Base-by-base conservation (phyloP, 2,797 vertebrate genomes). In the Microtus obscurus region DNA sequence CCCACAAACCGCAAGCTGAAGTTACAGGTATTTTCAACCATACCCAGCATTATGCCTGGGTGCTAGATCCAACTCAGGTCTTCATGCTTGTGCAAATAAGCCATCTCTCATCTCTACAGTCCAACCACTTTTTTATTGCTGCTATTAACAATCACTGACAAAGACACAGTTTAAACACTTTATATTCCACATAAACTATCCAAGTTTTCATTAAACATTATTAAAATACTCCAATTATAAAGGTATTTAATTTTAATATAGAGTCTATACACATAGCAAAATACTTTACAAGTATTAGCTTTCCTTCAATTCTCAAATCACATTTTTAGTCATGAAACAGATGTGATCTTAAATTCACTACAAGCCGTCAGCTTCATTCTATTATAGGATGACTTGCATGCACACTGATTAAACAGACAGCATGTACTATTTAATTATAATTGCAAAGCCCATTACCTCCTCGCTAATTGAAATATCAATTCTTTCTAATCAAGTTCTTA, bases 401-500 rank as follows among this genome's bases (percentile, higher is more conserved):
- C 27, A 85, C 34, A 89, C 48, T 93, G 95, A 95, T 85, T 96
- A 93, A 89, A 87, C 16, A 94, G 27, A 93, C 34, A 95, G 61
- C 5, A 40, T 80, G 53, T 29, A 95, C 91, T 95, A 95, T 90
- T 96, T 93, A 92, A 96, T 94, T 95, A 94, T 93, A 94, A 95
- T 10, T 93, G 23, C 78, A 96, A 95, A 93, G 76, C 43, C 27
- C 61, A 94, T 90, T 61, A 80, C 43, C 93, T 91, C 29, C 59
- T 77, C 74, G 89, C 34, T 65, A 96, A 93, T 85, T 93, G 92
- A 93, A 92, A 0, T 89, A 69, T 93, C 80, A 91, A 74, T 91
- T 89, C 79, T 92, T 65, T 89, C 94, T 96, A 90, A 81, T 17
- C 59, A 96, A 43, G 27, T 51, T 90, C 82, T 93, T 59, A 93